Conservation (phyloP, 2,113 vertebrate genomes). For the Dissostichus mawsoni region DNA sequence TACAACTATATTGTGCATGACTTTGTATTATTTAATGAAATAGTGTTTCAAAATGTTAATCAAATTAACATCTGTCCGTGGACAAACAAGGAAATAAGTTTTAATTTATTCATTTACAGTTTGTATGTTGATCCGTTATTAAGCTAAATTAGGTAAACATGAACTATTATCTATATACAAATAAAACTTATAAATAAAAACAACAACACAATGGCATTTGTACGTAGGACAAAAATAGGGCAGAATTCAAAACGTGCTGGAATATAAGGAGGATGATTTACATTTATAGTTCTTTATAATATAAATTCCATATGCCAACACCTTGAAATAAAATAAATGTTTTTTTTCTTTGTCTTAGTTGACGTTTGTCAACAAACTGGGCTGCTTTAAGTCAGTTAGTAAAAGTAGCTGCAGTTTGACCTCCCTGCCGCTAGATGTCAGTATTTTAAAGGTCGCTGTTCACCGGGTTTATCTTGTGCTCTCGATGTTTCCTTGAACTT, state of each 20-base stretch:
- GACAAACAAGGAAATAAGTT: too few species aligned
- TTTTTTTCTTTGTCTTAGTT: neutral
- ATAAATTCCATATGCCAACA: too few species aligned
- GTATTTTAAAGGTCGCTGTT: neutral
- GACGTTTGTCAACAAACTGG: neutral
- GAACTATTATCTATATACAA: too few species aligned
- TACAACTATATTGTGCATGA: neutral
- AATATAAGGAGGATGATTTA: too few species aligned
- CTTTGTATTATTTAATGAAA: neutral
- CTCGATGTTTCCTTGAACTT: constrained; percentile 55
- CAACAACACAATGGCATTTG: too few species aligned
- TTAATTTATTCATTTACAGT: neutral
- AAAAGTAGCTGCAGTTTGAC: constrained; percentile 24
- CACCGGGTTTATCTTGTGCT: neutral
- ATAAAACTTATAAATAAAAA: too few species aligned
- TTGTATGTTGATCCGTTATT: neutral
- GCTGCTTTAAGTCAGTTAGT: neutral
- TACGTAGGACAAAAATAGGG: too few species aligned
- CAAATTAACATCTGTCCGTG: neutral
- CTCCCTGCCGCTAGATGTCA: constrained; percentile 68
- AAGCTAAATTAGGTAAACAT: too few species aligned
- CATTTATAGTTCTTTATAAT: too few species aligned
- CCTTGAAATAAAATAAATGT: neutral
- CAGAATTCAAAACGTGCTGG: too few species aligned
- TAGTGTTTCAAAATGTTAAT: too few species aligned